Percentiles rank a stretch among this genome's conserved stretches.
Evolutionary conservation across 2,113 vertebrate genomes (phyloP).

Genomic region (Emberiza fucata): DNA sequence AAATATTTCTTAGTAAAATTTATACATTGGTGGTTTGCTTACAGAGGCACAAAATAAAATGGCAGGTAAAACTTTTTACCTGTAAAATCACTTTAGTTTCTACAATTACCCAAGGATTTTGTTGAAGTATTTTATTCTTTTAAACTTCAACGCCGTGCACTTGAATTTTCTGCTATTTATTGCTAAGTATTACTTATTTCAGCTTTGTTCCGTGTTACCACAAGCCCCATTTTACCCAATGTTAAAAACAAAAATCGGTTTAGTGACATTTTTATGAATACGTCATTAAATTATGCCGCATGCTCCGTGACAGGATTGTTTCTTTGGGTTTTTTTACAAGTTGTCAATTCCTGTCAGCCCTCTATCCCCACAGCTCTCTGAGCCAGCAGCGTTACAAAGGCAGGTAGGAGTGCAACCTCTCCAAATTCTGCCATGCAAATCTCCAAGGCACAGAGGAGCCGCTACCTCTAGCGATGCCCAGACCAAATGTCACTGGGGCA

Average conservation of each 20-base stretch:
- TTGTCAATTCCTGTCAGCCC: background rate
- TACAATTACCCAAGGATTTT: background rate
- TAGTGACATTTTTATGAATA: background rate
- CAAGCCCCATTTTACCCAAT: background rate
- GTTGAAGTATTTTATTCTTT: background rate
- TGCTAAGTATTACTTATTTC: background rate
- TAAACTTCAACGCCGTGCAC: background rate
- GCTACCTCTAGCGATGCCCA: fast-evolving
- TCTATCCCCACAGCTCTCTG: fast-evolving
- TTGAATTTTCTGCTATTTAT: background rate
- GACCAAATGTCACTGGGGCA: fast-evolving
- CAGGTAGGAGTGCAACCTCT: fast-evolving
- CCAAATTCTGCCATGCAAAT: fast-evolving
- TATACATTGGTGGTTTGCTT: background rate
- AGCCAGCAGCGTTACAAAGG: background rate
- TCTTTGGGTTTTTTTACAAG: background rate
- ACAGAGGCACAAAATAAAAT: background rate
- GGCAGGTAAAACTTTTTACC: background rate
- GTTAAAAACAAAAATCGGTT: background rate
- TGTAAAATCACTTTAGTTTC: background rate
- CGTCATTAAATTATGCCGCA: background rate
- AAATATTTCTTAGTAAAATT: background rate
- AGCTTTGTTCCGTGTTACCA: background rate
- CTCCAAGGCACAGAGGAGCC: background rate
- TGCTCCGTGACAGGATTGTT: fast-evolving